Evolutionary conservation across 1,140 invertebrate species (phyloP).

Genomic region (Caerostris darwini): DNA sequence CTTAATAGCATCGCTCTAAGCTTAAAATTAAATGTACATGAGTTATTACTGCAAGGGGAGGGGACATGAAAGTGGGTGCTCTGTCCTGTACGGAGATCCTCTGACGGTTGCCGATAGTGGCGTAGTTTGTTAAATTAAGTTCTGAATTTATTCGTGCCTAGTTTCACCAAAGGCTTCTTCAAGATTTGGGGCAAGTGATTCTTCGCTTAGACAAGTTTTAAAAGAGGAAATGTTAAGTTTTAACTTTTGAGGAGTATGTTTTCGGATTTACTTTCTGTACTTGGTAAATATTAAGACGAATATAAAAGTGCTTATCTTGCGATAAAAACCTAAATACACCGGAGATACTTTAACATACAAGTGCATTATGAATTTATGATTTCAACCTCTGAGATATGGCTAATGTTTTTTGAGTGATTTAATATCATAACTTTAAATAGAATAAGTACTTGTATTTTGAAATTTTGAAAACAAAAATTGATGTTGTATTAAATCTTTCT

Average conservation of each 20-base stretch:
- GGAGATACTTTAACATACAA: too few relatives aligned
- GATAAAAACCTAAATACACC: too few relatives aligned
- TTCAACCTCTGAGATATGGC: too few relatives aligned
- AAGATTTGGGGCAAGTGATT: background rate
- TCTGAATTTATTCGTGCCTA: slow-evolving; percentile 56
- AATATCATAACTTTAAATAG: too few relatives aligned
- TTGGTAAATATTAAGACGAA: background rate
- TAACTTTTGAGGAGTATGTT: background rate
- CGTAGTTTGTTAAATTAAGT: slow-evolving; percentile 58
- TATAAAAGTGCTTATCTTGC: too few relatives aligned
- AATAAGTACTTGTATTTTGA: too few relatives aligned
- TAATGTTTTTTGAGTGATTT: too few relatives aligned
- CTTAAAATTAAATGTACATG: slow-evolving; percentile 76
- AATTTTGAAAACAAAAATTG: too few relatives aligned
- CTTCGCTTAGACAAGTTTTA: background rate
- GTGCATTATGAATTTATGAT: too few relatives aligned
- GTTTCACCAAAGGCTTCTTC: background rate
- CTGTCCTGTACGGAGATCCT: background rate
- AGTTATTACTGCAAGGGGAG: slow-evolving; percentile 65
- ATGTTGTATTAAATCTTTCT: too few relatives aligned
- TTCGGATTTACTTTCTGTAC: background rate
- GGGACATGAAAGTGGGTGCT: background rate
- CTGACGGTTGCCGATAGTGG: slow-evolving; percentile 63
- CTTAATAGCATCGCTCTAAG: slow-evolving; percentile 70
- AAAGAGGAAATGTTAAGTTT: background rate